phyloP scores from a whole-genome alignment of 2,797 vertebrate genomes.

The Apogon hyalosoma region DNA sequence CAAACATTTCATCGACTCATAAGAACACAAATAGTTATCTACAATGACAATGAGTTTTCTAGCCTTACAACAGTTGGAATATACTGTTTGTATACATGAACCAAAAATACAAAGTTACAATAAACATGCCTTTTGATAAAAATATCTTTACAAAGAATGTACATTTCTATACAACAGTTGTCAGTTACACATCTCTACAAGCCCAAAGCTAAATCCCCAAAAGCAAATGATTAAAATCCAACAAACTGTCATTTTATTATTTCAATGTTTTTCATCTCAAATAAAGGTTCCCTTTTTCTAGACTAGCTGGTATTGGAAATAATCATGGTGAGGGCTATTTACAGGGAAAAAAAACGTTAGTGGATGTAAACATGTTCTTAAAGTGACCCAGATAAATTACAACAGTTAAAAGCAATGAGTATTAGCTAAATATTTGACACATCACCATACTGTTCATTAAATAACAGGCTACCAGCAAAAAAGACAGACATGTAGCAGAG shows the following conservation, averaged over 20 bases:
- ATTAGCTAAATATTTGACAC: conserved; percentile 68
- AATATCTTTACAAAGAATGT: conserved; percentile 88
- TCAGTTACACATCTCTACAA: conserved; percentile 68
- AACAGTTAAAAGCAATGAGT: conserved; percentile 65
- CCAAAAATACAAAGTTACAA: conserved; percentile 83
- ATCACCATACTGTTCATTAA: conserved; percentile 70
- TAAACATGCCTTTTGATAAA: conserved; percentile 86
- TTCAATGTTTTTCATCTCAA: conserved; percentile 35
- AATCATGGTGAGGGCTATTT: conserved; percentile 60
- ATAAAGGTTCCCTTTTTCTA: conserved; percentile 24
- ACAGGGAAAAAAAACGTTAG: conserved; percentile 55
- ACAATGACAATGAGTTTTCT: conserved; percentile 69
- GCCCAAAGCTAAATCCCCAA: conserved; percentile 24
- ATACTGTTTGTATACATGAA: conserved; percentile 63
- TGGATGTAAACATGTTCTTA: conserved; percentile 42
- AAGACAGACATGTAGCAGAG: conserved; percentile 68
- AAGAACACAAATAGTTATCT: conserved; percentile 72
- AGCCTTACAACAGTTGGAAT: conserved; percentile 77
- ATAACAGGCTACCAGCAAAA: conserved; percentile 68
- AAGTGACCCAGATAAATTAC: conserved; percentile 58
- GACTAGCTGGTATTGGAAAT: conserved; percentile 40
- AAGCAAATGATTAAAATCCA: conserved; percentile 50
- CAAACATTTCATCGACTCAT: conserved; percentile 72
- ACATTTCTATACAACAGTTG: conserved; percentile 86
- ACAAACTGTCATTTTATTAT: conserved; percentile 57